Base-by-base conservation (phyloP, 2,113 vertebrate genomes). In the Murina feae region DNA sequence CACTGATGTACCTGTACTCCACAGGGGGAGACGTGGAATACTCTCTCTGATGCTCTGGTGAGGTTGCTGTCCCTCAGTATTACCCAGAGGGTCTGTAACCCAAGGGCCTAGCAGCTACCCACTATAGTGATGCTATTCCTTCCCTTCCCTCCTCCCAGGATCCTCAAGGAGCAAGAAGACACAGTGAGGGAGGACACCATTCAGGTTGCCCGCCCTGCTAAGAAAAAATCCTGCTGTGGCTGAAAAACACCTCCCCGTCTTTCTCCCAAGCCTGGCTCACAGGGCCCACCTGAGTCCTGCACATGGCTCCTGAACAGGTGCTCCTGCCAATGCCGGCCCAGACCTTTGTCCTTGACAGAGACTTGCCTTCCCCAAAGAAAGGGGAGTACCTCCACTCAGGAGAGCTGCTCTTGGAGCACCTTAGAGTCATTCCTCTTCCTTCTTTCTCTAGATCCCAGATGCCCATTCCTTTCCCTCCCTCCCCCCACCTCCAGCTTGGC, bases 141-240 rank as follows among this genome's bases (percentile, higher is more conserved):
- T 44, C 12, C 72, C 21, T 89, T 44, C 12, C 12, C 63, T 39
- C 74, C 89, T 94, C 58, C 10, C 69, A 99, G 99, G 97, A 97
- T 98, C 96, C 97, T 99, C 94, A 99, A 99, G 97, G 98, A 99
- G 85, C 99, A 98, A 10, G 99, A 99, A 97, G 99, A 99, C 97
- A 98, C 95, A 71, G 98, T 98, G 81, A 99, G 98, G 96, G 98
- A 99, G 72, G 98, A 98, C 68, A 99, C 98, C 0, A 69, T 99
- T 82, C 97, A 97, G 94, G 98, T 99, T 83, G 97, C 95, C 28
- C 96, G 97, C 91, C 97, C 97, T 23, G 89, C 90, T 25, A 99
- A 98, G 96, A 99, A 98, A 97, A 99, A 98, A 85, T 92, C 98
- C 86, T 99, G 99, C 98, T 99, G 99, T 96, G 97, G 98, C 96